Evolutionary conservation across 1,140 invertebrate species (phyloP).

Genomic region (Hylaeus volcanicus): DNA sequence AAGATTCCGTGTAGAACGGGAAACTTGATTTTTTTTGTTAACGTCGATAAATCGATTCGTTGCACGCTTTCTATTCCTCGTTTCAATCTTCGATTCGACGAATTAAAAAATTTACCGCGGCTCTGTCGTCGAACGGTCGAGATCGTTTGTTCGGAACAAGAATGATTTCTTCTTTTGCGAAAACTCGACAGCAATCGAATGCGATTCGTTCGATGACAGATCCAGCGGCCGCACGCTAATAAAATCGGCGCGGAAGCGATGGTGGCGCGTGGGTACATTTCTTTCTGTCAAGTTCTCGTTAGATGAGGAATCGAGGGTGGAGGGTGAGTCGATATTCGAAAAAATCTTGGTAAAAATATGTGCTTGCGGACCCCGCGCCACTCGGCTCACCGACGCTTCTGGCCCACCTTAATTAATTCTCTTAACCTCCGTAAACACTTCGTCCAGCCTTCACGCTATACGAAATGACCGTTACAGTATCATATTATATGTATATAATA

Average conservation of each 20-base stretch:
- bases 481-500: slow-evolving; percentile 72
- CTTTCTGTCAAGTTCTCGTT: slow-evolving; percentile 54
- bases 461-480: slow-evolving; percentile 64
- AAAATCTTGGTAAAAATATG: slow-evolving; percentile 76
- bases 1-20: background rate
- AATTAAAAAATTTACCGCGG: slow-evolving; percentile 63
- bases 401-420: slow-evolving; percentile 69
- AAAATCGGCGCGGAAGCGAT: slow-evolving; percentile 65
- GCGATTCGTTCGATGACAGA: slow-evolving; percentile 54
- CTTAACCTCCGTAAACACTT: slow-evolving; percentile 62
- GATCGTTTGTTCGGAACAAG: no score
- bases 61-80: slow-evolving; percentile 1
- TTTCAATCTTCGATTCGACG: slow-evolving; percentile 55
- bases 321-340: slow-evolving; percentile 65
- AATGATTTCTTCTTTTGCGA: no score
- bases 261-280: slow-evolving; percentile 66
- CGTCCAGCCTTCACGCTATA: slow-evolving; percentile 71
- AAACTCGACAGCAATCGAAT: background rate
- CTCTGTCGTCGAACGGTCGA: slow-evolving; percentile 50
- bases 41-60: background rate
- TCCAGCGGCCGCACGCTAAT: slow-evolving; percentile 59
- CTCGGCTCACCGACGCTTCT: slow-evolving; percentile 57
- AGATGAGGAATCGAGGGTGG: slow-evolving; percentile 59
- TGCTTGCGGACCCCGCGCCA: slow-evolving; percentile 50
- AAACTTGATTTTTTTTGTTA: background rate